phyloP scores from a whole-genome alignment of 2,113 vertebrate species.

The Spizaetus ornatus region DNA sequence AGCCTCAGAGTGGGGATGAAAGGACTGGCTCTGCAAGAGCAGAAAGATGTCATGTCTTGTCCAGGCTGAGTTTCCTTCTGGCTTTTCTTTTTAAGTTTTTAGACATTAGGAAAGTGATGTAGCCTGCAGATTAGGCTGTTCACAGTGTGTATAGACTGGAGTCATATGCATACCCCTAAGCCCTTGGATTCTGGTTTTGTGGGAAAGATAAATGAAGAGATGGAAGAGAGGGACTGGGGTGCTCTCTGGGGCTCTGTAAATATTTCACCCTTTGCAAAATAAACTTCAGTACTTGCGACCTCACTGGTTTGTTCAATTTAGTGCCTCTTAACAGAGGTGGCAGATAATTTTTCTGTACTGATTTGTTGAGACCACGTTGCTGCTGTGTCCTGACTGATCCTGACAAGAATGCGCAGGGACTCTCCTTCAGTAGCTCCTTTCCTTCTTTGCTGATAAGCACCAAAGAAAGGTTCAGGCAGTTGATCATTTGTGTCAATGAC shows the following conservation, averaged over 20 bases:
- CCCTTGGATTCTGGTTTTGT: background rate
- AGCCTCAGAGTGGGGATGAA: background rate
- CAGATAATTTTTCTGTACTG: background rate
- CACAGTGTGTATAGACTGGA: background rate
- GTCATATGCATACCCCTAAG: background rate
- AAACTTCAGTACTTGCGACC: background rate
- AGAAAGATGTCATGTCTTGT: background rate
- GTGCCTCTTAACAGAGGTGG: background rate
- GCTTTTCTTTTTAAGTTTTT: background rate
- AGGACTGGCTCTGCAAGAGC: background rate
- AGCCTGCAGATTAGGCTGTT: background rate
- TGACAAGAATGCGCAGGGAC: background rate
- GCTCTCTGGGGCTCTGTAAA: background rate
- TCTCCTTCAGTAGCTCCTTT: background rate
- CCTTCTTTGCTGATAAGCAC: background rate
- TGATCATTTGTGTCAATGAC: background rate
- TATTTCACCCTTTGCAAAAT: background rate
- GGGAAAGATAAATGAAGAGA: background rate
- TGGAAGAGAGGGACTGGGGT: background rate
- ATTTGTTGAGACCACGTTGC: background rate
- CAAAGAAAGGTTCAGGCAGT: background rate
- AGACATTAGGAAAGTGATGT: background rate
- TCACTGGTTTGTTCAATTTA: background rate
- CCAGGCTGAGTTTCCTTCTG: background rate
- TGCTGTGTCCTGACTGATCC: background rate